Base-by-base conservation (phyloP, 2,888 invertebrate species). In the Chromoteleia sp. region DNA sequence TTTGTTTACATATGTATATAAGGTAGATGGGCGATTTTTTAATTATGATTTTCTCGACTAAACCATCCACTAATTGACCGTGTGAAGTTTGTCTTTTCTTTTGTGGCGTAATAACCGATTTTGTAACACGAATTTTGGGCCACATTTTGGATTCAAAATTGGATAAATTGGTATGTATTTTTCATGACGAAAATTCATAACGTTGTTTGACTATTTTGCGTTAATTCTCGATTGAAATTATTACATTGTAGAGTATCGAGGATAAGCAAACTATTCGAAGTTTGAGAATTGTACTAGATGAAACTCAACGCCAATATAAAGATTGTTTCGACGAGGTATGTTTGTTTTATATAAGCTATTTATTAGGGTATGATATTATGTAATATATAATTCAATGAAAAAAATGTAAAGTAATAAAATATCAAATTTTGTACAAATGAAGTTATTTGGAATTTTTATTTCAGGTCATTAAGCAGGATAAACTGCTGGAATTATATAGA, bases 251-350 rank as follows among this genome's bases (percentile, higher is more conserved):
- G 90, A 86, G 83, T 67, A 65, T 83, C 58, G 84, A 85, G 67
- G 88, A 88, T 54, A 83, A 82, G 56, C 86, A 88, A 85, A 85
- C 74, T 48, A 89, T 91, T 82, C 86, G 85, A 70, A 73, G 78
- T 41, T 81, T 91, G 77, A 85, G 82, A 59, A 65, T 89, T 29
- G 86, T 84, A 52, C 84, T 88, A 10, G 86, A 86, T 48, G 91
- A 90, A 80, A 88, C 86, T 21, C 87, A 90, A 81, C 85, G 84
- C 39, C 91, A 91, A 56, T 91, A 90, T 80, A 87, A 84, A 77
- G 88, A 91, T 67, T 91, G 91, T 76, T 91, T 87, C 36, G 83
- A 86, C 10, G 89, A 91, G 88, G 91, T 90, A 83, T 76, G 82
- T 36, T 56, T 29, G 12, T 12, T 39, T 39, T 39, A 2, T 14